Evolutionary conservation across 37 sponge, comb jelly and placozoan genomes (phyloP), one percentile per base, ranked within the genome.

Genomic region (Geodia barretti): DNA sequence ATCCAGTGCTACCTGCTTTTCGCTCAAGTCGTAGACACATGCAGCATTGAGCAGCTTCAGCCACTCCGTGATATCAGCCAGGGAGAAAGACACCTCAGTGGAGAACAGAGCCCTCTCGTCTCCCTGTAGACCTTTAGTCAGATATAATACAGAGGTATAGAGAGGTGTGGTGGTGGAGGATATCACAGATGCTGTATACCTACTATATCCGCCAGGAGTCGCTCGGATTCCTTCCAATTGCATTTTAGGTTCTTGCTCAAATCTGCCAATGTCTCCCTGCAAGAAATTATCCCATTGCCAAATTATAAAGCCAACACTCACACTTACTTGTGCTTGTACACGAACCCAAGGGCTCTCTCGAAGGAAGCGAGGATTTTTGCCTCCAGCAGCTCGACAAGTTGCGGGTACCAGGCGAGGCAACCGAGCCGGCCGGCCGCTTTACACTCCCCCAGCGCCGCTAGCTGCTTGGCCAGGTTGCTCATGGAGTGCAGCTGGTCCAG

Each of bases 391-490:
- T 14, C 33, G 3, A 64, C 59, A 20, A 72, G 63, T 32, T 47
- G 54, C 47, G 81, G 81, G 29, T 82, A 43, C 39, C n/a, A 28
- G 41, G 61, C 36, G 63, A 88, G 62, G n/a, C 82, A 79, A 8
- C 89, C 89, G 28, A 88, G 77, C 40, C 69, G 76, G 21, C 60
- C 60, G 60, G 60, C 19, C 14, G 25, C 26, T 1, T 11, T 25
- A 41, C 67, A 83, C 24, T 43, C 11, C 19, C 63, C 26, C 30
- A 87, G 31, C 5, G 88, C 42, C 37, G 75, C 77, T 72, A 82
- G 28, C 72, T 88, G 88, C 40, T 69, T 70, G 1, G 68, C 77
- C 24, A 88, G 72, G n/a, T 88, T 82, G 38, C 41, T n/a, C 5
- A 88, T 60, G 38, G 88, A 88, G 19, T 37, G 23, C 20, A 88